phyloP scores from a whole-genome alignment of 2,113 vertebrate species.

The Rhinichthys klamathensis region DNA sequence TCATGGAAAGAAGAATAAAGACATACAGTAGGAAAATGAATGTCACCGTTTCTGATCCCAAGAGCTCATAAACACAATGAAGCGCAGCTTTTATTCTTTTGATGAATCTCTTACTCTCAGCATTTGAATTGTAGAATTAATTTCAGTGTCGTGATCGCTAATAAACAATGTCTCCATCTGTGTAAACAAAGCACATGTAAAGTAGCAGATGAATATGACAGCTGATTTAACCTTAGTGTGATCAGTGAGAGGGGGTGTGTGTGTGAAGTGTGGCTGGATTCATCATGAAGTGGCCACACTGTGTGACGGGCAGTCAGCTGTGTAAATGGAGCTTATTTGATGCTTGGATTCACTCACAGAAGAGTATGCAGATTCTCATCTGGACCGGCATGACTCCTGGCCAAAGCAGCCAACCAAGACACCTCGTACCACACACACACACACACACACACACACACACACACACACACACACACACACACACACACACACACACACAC shows the following conservation, averaged over 20 bases:
- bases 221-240: constrained; percentile 44
- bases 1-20: constrained; percentile 7
- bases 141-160: not conserved
- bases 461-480: constrained; percentile 20
- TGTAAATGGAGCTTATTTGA: constrained; percentile 59
- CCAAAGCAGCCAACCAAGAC: constrained; percentile 25
- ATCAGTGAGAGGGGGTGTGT: not conserved
- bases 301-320: constrained; percentile 67
- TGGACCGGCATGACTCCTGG: constrained; percentile 38
- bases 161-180: constrained; percentile 7
- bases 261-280: constrained; percentile 9
- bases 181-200: constrained; percentile 15
- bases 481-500: constrained; percentile 21
- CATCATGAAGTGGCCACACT: constrained; percentile 6
- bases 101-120: not conserved
- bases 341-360: constrained; percentile 53
- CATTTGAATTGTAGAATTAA: constrained; percentile 34
- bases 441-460: constrained; percentile 15
- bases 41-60: not conserved
- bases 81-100: constrained; percentile 10
- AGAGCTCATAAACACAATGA: not conserved
- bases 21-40: not conserved
- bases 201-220: constrained; percentile 18
- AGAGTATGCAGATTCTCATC: constrained; percentile 44
- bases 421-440: constrained; percentile 26